Evolutionary conservation across 2,113 vertebrate genomes (phyloP).

Genomic region (Ciconia maguari): DNA sequence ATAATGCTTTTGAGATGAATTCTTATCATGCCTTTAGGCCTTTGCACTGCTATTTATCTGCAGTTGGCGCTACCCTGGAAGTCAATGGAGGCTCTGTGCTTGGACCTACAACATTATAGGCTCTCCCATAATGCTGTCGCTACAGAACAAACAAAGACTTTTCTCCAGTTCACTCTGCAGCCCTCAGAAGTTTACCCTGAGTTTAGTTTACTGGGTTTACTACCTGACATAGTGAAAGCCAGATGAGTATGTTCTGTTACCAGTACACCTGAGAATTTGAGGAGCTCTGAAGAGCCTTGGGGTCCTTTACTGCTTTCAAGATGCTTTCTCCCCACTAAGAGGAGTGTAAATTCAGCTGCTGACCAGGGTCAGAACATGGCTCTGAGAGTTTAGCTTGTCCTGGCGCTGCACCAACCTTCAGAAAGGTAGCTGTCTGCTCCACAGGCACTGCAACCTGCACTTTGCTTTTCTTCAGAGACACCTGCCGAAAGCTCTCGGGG

Average conservation of each 20-base stretch:
- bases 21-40: neutral
- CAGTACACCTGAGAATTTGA: neutral
- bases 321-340: neutral
- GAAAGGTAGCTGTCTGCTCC: neutral
- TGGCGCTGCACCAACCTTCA: neutral
- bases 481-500: neutral
- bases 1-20: neutral
- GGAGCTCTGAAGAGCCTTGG: neutral
- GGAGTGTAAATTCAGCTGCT: neutral
- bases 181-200: neutral
- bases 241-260: neutral
- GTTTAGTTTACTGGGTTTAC: neutral
- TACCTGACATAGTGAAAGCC: neutral
- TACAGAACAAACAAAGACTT: neutral
- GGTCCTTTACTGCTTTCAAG: neutral
- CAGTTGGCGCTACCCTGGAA: neutral
- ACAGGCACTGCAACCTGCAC: fast-evolving
- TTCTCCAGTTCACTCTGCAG: neutral
- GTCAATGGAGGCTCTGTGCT: neutral
- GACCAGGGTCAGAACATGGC: neutral
- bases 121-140: neutral
- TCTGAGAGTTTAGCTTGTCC: neutral
- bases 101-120: neutral
- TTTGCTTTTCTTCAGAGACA: neutral
- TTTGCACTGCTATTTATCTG: neutral